Evolutionary conservation across 2,888 invertebrate species (phyloP), one percentile per base, ranked within the genome.

Genomic region (Ferdinandea cuprea): DNA sequence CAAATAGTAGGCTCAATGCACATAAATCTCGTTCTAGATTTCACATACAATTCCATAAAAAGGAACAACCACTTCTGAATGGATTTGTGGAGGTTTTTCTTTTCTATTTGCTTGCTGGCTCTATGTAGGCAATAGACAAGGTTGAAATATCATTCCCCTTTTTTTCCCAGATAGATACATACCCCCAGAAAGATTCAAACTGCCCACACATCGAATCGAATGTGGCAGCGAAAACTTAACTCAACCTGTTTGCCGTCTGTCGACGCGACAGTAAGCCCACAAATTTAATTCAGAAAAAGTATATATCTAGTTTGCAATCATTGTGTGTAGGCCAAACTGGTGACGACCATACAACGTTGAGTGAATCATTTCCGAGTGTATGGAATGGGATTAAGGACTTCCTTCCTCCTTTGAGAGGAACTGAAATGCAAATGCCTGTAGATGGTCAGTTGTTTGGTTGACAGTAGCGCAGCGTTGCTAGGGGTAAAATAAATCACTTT

Each of bases 301-400:
- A 7, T 58, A 6, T 30, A 21, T n/a, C 30, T 42, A 42, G 30
- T 35, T 19, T 35, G 28, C 59, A 52, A 54, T 32, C 19, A 40
- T 61, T 59, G 19, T 59, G 13, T 54, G 46, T 46, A 19, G n/a
- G 2, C 44, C 28, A 35, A 13, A 52, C 74, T 52, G 15, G 42
- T 15, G 37, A n/a, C 35, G 30, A 54, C n/a, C n/a, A 3, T 17
- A 11, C n/a, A n/a, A 21, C 17, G 44, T 13, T 28, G 50, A 66
- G 66, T 66, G 73, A 79, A 79, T 68, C 73, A 79, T 73, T 73
- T 65, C 59, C 73, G 66, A 79, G 66, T 79, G 54, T 61, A 59
- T 61, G n/a, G 54, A 44, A 40, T 42, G 40, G 54, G 32, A 79
- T 74, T 79, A 68, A 42, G 79, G 46, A 61, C 66, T 73, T 73